These are phyloP conservation scores for Gonioctena quinquepunctata DNA, from an alignment of 1,140 invertebrate species.

Conservation along the genomic window DNA sequence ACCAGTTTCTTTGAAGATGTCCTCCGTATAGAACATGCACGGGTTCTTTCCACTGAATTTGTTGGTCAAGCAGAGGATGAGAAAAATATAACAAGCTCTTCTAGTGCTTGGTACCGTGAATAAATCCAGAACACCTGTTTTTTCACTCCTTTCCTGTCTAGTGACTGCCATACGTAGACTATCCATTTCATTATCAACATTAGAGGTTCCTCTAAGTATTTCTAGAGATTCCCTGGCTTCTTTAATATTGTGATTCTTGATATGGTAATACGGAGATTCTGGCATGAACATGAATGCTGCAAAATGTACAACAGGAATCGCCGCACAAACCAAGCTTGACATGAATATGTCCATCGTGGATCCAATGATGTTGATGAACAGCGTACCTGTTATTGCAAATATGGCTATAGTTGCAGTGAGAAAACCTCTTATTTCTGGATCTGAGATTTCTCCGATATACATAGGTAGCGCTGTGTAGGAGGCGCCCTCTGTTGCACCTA, in stretches of 20 bases:
- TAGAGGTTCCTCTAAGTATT: slow-evolving; percentile 76
- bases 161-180: slow-evolving; percentile 65
- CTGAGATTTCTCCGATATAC: slow-evolving; percentile 70
- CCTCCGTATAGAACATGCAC: slow-evolving; percentile 68
- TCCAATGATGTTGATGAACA: slow-evolving; percentile 71
- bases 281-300: slow-evolving; percentile 70
- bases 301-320: slow-evolving; percentile 58
- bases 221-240: slow-evolving; percentile 73
- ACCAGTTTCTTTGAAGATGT: slow-evolving; percentile 59
- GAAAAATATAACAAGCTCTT: slow-evolving; percentile 58
- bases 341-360: slow-evolving; percentile 59
- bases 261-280: slow-evolving; percentile 88
- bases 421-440: slow-evolving; percentile 61
- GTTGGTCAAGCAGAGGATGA: slow-evolving; percentile 64
- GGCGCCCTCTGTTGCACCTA: slow-evolving; percentile 70
- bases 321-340: slow-evolving; percentile 59
- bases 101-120: slow-evolving; percentile 57
- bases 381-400: slow-evolving; percentile 62
- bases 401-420: slow-evolving; percentile 43
- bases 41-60: slow-evolving; percentile 69
- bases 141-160: slow-evolving; percentile 43
- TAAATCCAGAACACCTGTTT: slow-evolving; percentile 56
- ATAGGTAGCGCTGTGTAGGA: slow-evolving; percentile 68
- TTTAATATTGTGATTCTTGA: slow-evolving; percentile 72
- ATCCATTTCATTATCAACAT: slow-evolving; percentile 79